phyloP scores from a whole-genome alignment of 2,797 vertebrate genomes.

The Myiothlypis chrysogaster region DNA sequence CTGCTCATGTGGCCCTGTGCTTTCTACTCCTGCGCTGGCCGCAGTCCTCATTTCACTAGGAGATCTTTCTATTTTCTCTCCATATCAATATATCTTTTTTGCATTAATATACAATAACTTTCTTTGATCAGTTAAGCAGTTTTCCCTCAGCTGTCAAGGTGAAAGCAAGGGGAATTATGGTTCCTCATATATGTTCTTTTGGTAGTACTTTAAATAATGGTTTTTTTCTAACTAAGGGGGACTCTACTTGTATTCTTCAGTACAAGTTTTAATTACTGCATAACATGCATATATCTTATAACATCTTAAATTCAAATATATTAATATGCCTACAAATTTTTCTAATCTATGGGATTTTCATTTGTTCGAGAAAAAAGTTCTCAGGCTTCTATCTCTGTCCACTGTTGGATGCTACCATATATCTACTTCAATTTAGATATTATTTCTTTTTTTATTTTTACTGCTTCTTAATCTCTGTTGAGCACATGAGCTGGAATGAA shows the following conservation, averaged over 20 bases:
- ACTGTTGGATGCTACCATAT: neutral
- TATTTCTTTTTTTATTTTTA: neutral
- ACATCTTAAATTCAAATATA: conserved; percentile 29
- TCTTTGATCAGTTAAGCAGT: neutral
- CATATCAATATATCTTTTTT: neutral
- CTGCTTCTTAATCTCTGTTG: neutral
- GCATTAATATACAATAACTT: neutral
- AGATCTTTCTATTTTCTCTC: neutral
- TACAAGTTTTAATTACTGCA: neutral
- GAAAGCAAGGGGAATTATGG: neutral
- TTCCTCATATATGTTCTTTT: neutral
- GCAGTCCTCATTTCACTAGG: neutral
- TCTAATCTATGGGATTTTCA: conserved; percentile 3
- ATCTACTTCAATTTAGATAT: neutral
- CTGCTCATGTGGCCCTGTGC: neutral
- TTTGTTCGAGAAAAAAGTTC: neutral
- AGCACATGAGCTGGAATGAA: neutral
- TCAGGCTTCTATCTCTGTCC: neutral
- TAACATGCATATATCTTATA: conserved; percentile 48
- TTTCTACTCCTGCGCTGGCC: neutral
- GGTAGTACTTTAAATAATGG: neutral
- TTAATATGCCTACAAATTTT: neutral
- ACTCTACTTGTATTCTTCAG: neutral
- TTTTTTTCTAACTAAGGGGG: conserved; percentile 18
- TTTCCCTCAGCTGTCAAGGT: neutral